These are phyloP conservation scores for Myiagra hebetior DNA, from an alignment of 2,113 vertebrate genomes.

Conservation along the genomic window DNA sequence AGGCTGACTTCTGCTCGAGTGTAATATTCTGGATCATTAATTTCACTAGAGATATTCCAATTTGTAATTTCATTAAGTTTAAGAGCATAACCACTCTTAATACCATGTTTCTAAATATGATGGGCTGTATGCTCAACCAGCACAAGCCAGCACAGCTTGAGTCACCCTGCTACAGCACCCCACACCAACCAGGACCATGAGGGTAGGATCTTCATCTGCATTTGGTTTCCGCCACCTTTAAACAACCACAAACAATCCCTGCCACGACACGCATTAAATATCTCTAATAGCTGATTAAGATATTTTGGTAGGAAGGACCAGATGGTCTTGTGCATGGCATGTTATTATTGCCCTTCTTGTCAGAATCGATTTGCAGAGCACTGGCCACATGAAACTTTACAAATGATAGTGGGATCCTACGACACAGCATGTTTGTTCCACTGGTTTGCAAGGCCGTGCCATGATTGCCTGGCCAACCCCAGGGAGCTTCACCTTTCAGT, in stretches of 20 bases:
- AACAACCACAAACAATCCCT: slow-evolving; percentile 45
- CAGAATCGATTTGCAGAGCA: neutral
- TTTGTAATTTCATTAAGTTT: slow-evolving; percentile 80
- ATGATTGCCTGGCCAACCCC: rapidly evolving
- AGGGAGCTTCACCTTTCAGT: neutral
- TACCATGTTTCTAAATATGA: slow-evolving; percentile 65
- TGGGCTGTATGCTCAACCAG: neutral
- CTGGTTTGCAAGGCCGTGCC: neutral
- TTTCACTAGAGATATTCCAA: slow-evolving; percentile 68
- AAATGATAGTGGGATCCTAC: neutral
- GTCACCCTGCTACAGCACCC: neutral
- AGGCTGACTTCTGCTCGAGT: slow-evolving; percentile 62
- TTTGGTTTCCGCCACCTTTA: slow-evolving; percentile 39
- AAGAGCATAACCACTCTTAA: slow-evolving; percentile 64
- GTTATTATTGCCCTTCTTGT: neutral
- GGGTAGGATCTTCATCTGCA: neutral
- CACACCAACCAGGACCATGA: neutral
- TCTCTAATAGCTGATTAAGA: slow-evolving; percentile 54
- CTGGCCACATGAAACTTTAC: neutral
- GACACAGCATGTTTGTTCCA: neutral
- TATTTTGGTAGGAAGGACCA: slow-evolving; percentile 6
- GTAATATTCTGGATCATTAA: slow-evolving; percentile 80
- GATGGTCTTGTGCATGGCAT: neutral
- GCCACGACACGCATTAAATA: slow-evolving; percentile 20
- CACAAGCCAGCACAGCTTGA: neutral